phyloP scores from a whole-genome alignment of 2,113 vertebrate genomes.

The Phalacrocorax pelagicus region DNA sequence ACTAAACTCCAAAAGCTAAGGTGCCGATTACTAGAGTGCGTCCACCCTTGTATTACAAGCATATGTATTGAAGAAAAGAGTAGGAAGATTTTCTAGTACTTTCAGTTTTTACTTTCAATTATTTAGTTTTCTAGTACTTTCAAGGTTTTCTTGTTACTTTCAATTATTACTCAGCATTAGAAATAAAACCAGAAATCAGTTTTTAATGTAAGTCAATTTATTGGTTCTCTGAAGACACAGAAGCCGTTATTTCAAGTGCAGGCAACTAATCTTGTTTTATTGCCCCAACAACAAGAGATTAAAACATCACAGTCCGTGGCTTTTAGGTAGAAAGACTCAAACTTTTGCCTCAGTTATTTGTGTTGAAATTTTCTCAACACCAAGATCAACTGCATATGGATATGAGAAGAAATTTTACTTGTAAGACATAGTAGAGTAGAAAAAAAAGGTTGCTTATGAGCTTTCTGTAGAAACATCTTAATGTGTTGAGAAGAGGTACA shows the following conservation, averaged over 20 bases:
- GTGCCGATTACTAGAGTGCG: not conserved
- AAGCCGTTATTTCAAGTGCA: not conserved
- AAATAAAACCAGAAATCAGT: not conserved
- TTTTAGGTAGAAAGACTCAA: slow-evolving; percentile 12
- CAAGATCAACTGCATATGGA: not conserved
- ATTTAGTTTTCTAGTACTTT: no score
- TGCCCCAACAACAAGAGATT: not conserved
- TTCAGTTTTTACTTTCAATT: no score
- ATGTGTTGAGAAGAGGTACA: not conserved
- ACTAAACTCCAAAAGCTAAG: not conserved
- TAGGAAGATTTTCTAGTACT: not conserved
- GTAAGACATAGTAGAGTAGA: not conserved
- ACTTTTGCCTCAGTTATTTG: not conserved
- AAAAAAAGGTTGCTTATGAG: not conserved
- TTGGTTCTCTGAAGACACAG: slow-evolving; percentile 44
- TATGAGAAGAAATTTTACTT: not conserved
- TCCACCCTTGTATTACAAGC: not conserved
- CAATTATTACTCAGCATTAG: not conserved
- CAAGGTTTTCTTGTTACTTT: not conserved
- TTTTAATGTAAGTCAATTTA: slow-evolving; percentile 56
- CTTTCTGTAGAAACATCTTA: not conserved
- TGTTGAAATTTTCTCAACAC: not conserved
- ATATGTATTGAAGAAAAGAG: not conserved
- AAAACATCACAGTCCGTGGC: slow-evolving; percentile 14
- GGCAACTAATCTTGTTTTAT: not conserved